These are phyloP conservation scores for Mystacides longicornis DNA, from an alignment of 2,888 invertebrate genomes.

Conservation along the genomic window DNA sequence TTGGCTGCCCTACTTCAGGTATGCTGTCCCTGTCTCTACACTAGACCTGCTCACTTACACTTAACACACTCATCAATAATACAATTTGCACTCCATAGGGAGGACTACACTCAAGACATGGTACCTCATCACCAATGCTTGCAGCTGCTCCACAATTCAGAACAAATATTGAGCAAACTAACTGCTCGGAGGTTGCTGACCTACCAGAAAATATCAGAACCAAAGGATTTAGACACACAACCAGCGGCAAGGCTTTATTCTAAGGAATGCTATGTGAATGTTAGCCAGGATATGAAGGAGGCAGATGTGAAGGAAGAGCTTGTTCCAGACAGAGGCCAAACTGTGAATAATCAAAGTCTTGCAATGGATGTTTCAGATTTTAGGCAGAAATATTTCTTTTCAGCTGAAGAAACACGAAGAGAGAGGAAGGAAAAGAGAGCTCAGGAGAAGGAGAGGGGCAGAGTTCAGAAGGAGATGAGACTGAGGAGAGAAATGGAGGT, in stretches of 20 bases:
- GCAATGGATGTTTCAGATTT: slow-evolving; percentile 41
- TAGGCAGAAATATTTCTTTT: slow-evolving; percentile 63
- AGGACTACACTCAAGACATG: slow-evolving; percentile 62
- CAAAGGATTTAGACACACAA: slow-evolving; percentile 25
- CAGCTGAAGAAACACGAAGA: slow-evolving; percentile 57
- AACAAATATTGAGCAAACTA: slow-evolving; percentile 76
- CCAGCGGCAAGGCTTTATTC: no score
- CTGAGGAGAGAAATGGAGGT: slow-evolving; percentile 1
- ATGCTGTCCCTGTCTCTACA: no score
- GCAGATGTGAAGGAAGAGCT: slow-evolving; percentile 8
- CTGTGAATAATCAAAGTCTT: not conserved
- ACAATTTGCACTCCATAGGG: no score
- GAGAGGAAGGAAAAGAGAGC: slow-evolving; percentile 41
- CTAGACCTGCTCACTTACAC: no score
- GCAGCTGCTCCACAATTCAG: slow-evolving; percentile 71
- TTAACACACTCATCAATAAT: no score
- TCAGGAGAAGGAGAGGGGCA: slow-evolving; percentile 14
- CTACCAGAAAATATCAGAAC: slow-evolving; percentile 66
- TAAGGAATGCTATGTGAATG: not conserved
- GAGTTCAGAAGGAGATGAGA: slow-evolving; percentile 17
- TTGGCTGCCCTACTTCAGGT: slow-evolving; percentile 89
- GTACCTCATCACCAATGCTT: slow-evolving; percentile 79
- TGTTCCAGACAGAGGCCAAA: slow-evolving; percentile 29
- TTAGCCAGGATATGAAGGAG: slow-evolving; percentile 23
- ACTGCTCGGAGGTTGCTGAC: slow-evolving; percentile 80